Base-by-base conservation (phyloP, 2,888 invertebrate genomes). In the Eupelmus urozonus region DNA sequence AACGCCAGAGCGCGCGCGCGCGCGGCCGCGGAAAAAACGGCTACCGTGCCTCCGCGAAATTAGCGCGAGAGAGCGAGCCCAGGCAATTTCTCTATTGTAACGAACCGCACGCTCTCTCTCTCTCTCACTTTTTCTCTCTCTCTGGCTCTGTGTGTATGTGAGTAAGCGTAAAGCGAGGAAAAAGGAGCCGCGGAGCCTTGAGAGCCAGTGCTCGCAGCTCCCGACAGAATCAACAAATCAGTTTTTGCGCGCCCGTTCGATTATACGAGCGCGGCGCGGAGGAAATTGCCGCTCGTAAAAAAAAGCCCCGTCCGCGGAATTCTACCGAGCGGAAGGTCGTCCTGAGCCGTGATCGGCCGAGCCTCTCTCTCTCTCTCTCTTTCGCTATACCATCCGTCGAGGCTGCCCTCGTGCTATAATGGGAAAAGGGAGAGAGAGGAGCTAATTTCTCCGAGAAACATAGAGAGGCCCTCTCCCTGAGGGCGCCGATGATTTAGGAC, bases 401-500 rank as follows among this genome's bases (percentile, higher is more conserved):
- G 9, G 34, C 34, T 5, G n/a, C n/a, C 9, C 34, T 34, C 9
- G 34, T 34, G 9, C 34, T 3, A 34, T 3, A 34, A 34, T 5
- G 5, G 5, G 9, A 34, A 34, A 34, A 34, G 34, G 9, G 34
- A 34, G 9, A 7, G 16, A 45, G 16, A 45, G 13, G 45, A 42
- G 76, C 78, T 78, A 78, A 78, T 78, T 74, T 70, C 75, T 75
- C 53, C 59, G 70, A 62, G 67, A 40, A 45, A 57, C 57, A 25
- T 4, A n/a, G 49, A n/a, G 49, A 49, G 16, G 34, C 55, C 11
- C 29, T 11, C 29, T 7, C 82, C 81, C 78, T 67, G 82, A 82
- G 82, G 80, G 81, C 81, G 81, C 81, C 85, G 82, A 84, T 84
- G 84, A 85, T 85, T 85, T 84, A 84, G 82, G 81, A 71, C 80